These are phyloP conservation scores for Cheilosia scutellata DNA, from an alignment of 2,888 invertebrate genomes.

Conservation along the genomic window DNA sequence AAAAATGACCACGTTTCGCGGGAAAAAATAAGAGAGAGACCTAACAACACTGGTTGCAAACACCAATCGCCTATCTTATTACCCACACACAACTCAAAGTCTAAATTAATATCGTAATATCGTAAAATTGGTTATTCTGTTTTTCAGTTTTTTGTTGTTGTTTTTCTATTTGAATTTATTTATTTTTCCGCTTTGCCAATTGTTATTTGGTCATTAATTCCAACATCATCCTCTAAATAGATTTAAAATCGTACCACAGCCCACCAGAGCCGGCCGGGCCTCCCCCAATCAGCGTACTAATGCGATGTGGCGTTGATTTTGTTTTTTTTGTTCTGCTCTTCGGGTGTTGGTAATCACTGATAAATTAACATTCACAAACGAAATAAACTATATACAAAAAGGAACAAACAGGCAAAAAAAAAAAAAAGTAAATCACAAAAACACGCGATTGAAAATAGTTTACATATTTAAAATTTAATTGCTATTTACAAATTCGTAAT, in stretches of 20 bases:
- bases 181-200: conserved; percentile 58
- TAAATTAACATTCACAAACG: conserved; percentile 76
- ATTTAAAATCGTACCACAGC: conserved; percentile 10
- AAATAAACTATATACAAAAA: conserved; percentile 54
- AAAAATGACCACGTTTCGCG: too few relatives aligned
- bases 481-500: conserved; percentile 76
- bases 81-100: conserved; percentile 64
- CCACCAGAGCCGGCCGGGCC: too few relatives aligned
- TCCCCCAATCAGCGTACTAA: background rate
- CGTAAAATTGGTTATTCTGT: conserved; percentile 59
- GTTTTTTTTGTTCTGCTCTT: conserved; percentile 18
- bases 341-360: conserved; percentile 68
- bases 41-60: too few relatives aligned
- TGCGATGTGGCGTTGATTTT: conserved; percentile 1
- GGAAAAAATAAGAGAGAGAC: too few relatives aligned
- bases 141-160: background rate
- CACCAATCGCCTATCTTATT: conserved; percentile 54
- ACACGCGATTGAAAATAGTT: conserved; percentile 72
- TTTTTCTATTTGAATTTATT: conserved; percentile 68
- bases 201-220: conserved; percentile 58
- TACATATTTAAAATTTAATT: conserved; percentile 76
- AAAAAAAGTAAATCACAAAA: conserved; percentile 34
- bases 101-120: conserved; percentile 73
- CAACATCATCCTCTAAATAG: conserved; percentile 36
- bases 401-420: conserved; percentile 7